Evolutionary conservation across 2,888 invertebrate species (phyloP).

Genomic region (Allophyes oxyacanthae): DNA sequence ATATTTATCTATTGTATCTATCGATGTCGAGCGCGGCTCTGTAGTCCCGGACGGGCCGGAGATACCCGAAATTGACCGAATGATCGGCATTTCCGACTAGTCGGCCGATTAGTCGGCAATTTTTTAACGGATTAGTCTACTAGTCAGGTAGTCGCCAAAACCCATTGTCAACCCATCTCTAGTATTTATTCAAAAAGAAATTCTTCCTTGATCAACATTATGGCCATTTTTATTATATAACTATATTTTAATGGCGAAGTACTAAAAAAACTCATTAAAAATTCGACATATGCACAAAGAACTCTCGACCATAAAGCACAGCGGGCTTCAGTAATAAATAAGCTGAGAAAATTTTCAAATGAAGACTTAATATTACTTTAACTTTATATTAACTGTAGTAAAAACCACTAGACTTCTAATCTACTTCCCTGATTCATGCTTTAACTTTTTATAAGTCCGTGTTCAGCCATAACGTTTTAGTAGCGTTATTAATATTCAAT

Average conservation of each 20-base stretch:
- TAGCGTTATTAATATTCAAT: slow-evolving; percentile 49
- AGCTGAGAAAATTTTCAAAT: slow-evolving; percentile 7
- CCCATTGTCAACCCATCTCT: slow-evolving; percentile 41
- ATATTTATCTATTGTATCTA: too few relatives aligned
- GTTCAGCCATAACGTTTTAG: slow-evolving; percentile 36
- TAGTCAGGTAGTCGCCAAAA: too few relatives aligned
- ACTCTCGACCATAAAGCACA: background rate
- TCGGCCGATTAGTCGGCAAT: too few relatives aligned
- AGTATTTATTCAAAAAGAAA: slow-evolving; percentile 32
- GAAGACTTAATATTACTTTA: slow-evolving; percentile 7
- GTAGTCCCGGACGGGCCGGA: too few relatives aligned
- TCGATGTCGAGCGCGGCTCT: too few relatives aligned
- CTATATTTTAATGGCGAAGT: too few relatives aligned
- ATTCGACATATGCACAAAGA: too few relatives aligned
- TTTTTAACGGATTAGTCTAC: too few relatives aligned
- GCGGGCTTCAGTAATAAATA: slow-evolving; percentile 6
- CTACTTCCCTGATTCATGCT: slow-evolving; percentile 26
- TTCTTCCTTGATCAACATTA: slow-evolving; percentile 12
- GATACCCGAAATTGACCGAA: background rate
- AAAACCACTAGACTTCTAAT: slow-evolving; percentile 23
- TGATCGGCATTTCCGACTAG: background rate
- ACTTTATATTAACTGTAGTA: slow-evolving; percentile 8
- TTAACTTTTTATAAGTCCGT: slow-evolving; percentile 36
- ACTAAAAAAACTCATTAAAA: too few relatives aligned
- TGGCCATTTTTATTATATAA: background rate